These are phyloP conservation scores for Aphelocoma californica DNA, from an alignment of 2,797 vertebrate species.

Conservation along the genomic window DNA sequence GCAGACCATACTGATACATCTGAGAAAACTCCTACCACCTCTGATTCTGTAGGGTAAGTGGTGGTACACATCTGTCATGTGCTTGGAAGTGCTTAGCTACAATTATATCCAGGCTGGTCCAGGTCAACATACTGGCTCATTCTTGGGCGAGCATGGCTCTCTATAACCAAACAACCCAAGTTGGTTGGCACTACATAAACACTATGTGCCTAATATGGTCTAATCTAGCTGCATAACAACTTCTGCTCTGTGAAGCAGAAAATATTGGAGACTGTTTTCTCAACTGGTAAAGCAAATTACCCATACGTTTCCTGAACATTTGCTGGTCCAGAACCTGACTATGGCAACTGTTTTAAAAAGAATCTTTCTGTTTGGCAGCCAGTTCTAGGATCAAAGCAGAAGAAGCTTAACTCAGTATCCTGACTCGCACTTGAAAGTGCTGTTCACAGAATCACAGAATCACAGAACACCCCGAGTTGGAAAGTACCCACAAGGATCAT, in stretches of 20 bases:
- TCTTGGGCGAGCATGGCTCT: neutral
- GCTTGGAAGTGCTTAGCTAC: neutral
- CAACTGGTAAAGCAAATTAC: neutral
- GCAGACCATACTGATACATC: neutral
- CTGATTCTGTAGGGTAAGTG: neutral
- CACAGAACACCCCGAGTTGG: neutral
- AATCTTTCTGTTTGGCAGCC: neutral
- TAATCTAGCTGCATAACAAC: neutral
- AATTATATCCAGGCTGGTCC: neutral
- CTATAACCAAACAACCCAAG: neutral
- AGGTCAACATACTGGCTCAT: neutral
- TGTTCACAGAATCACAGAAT: neutral
- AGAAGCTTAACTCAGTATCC: neutral
- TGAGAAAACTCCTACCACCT: neutral
- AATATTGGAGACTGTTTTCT: neutral
- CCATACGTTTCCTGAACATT: neutral
- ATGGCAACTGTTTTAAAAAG: neutral
- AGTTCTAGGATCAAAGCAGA: neutral
- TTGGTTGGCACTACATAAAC: neutral
- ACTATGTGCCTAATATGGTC: neutral
- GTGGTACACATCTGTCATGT: neutral
- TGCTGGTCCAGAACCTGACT: neutral
- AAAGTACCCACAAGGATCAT: too few relatives aligned
- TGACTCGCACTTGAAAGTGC: neutral
- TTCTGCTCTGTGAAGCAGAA: constrained; percentile 7